These are phyloP conservation scores for Melitaea cinxia DNA, from an alignment of 1,140 invertebrate species.

Conservation along the genomic window DNA sequence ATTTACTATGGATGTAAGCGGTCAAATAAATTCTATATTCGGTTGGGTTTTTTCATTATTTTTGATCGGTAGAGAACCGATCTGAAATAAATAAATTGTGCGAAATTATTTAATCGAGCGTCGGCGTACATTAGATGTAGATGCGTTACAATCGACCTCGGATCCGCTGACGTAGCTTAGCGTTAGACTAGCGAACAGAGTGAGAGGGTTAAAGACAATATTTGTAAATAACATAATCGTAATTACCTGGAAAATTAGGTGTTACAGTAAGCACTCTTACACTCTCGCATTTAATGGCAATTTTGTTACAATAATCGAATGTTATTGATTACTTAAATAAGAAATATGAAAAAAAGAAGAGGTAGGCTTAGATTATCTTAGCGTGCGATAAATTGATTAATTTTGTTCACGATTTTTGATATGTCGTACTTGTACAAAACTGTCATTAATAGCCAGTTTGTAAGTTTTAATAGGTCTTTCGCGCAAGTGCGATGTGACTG, in stretches of 20 bases:
- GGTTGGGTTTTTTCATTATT: slow-evolving; percentile 62
- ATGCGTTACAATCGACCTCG: slow-evolving; percentile 74
- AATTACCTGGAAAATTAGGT: slow-evolving; percentile 75
- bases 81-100: slow-evolving; percentile 39
- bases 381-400: not conserved
- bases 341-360: too few relatives aligned
- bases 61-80: slow-evolving; percentile 56
- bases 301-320: slow-evolving; percentile 13
- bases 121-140: slow-evolving; percentile 72
- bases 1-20: slow-evolving; percentile 80
- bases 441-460: slow-evolving; percentile 37
- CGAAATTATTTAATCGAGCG: slow-evolving; percentile 60
- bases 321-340: not conserved
- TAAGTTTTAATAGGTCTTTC: slow-evolving; percentile 51
- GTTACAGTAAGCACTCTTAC: slow-evolving; percentile 62
- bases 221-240: slow-evolving; percentile 81
- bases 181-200: slow-evolving; percentile 78
- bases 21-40: slow-evolving; percentile 68
- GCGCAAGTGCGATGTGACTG: slow-evolving; percentile 55
- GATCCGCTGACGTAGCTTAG: slow-evolving; percentile 75
- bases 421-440: slow-evolving; percentile 6
- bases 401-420: slow-evolving; percentile 18
- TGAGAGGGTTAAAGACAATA: slow-evolving; percentile 83
- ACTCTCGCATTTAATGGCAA: slow-evolving; percentile 29
- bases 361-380: not conserved